Percentiles rank a stretch among this genome's conserved stretches.
phyloP scores from a whole-genome alignment of 2,888 invertebrate genomes.

The Caenorhabditis becei region DNA sequence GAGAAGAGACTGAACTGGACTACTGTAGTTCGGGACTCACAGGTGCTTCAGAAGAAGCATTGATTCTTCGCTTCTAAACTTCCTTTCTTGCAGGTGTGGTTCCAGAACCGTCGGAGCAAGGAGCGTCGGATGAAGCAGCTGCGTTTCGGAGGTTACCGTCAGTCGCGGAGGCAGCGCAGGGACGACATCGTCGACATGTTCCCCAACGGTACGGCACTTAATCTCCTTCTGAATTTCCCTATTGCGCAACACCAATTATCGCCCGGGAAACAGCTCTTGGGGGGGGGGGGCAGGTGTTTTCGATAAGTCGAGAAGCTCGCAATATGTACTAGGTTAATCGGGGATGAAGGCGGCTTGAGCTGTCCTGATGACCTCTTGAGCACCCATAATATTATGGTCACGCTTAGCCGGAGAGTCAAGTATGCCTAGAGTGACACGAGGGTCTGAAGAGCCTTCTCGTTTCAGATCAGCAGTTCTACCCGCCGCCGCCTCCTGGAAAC shows the following conservation, averaged over 20 bases:
- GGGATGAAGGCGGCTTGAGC: constrained; percentile 31
- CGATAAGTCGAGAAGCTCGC: constrained; percentile 28
- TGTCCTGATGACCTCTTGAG: constrained; percentile 49
- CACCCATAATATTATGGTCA: constrained; percentile 53
- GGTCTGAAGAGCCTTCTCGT: too few relatives aligned
- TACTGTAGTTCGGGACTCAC: too few relatives aligned
- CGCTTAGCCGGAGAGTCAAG: constrained; percentile 1
- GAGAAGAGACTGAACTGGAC: too few relatives aligned
- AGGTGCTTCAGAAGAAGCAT: not conserved
- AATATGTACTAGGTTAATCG: constrained; percentile 57
- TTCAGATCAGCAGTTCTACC: constrained; percentile 52
- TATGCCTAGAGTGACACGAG: not conserved
- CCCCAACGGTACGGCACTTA: constrained; percentile 43
- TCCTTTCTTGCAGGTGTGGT: constrained; percentile 91
- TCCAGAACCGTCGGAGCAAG: constrained; percentile 99
- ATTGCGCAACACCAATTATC: constrained; percentile 48
- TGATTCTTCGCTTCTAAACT: not conserved
- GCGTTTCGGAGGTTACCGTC: constrained; percentile 84
- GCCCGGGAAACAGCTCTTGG: constrained; percentile 1
- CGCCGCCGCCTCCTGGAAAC: constrained; percentile 41
- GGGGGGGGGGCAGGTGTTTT: constrained; percentile 41
- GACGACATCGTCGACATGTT: constrained; percentile 72
- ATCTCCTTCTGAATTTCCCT: not conserved
- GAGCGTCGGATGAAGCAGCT: constrained; percentile 97
- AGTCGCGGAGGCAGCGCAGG: constrained; percentile 71